Evolutionary conservation across 2,113 vertebrate species (phyloP).

Genomic region (Tichodroma muraria): DNA sequence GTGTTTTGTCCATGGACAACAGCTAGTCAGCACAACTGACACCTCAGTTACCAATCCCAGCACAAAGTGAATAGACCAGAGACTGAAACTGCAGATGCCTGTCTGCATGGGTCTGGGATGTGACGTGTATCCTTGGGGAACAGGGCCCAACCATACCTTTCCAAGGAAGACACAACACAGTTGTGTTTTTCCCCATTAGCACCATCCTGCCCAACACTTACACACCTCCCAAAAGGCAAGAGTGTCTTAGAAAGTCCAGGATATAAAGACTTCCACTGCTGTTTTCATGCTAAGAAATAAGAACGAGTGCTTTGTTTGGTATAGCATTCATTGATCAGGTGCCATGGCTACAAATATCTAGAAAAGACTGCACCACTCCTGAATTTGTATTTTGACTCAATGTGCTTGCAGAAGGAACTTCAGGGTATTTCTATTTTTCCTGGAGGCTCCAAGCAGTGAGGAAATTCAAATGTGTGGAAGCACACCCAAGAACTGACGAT

Average conservation of each 20-base stretch:
- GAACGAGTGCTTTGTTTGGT: not conserved
- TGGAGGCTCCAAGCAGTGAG: constrained; percentile 18
- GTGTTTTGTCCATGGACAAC: constrained; percentile 22
- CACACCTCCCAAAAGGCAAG: not conserved
- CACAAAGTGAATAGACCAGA: not conserved
- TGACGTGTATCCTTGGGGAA: not conserved
- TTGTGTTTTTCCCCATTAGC: not conserved
- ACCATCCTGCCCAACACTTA: not conserved
- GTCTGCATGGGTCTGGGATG: not conserved
- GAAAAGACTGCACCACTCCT: not conserved
- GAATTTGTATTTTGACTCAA: not conserved
- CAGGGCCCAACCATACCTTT: not conserved
- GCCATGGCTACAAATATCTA: not conserved
- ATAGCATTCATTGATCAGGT: not conserved
- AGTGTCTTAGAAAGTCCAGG: not conserved
- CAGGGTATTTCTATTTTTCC: constrained; percentile 36
- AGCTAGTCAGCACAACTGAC: not conserved
- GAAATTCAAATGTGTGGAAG: constrained; percentile 52
- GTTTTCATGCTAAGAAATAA: not conserved
- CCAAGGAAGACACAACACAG: not conserved
- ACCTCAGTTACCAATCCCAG: not conserved
- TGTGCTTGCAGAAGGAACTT: not conserved
- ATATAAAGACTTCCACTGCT: not conserved
- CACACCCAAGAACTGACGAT: constrained; percentile 36
- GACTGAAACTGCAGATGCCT: not conserved